Conservation (phyloP, 2,797 vertebrate species). For the Scleropages formosus region DNA sequence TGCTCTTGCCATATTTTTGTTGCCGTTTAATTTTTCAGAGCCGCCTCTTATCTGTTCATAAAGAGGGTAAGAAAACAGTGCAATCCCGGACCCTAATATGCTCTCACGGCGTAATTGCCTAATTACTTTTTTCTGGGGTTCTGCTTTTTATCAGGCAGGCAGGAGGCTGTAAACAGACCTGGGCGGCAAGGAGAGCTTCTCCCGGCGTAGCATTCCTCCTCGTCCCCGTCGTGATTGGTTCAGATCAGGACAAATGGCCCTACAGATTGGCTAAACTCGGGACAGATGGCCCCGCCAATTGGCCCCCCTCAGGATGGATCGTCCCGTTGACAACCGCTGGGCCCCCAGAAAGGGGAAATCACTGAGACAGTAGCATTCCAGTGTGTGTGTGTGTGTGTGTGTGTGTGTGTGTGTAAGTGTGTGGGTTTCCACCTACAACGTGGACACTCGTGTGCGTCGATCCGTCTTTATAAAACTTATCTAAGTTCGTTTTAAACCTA, state of each 20-base stretch:
- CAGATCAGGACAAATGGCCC: slow-evolving; percentile 39
- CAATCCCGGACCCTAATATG: slow-evolving; percentile 60
- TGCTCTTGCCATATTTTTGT: slow-evolving; percentile 44
- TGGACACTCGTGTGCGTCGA: neutral
- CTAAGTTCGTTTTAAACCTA: no score
- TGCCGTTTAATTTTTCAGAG: slow-evolving; percentile 43
- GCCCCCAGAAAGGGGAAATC: neutral
- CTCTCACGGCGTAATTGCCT: slow-evolving; percentile 69
- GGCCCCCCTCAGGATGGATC: slow-evolving; percentile 71
- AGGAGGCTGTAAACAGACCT: slow-evolving; percentile 64
- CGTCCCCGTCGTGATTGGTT: slow-evolving; percentile 57
- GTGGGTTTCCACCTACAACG: neutral
- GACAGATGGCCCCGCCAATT: slow-evolving; percentile 69
- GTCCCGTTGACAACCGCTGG: slow-evolving; percentile 6
- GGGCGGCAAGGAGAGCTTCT: slow-evolving; percentile 59
- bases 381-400: neutral
- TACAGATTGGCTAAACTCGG: slow-evolving; percentile 61
- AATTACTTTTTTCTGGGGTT: slow-evolving; percentile 73
- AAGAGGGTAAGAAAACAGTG: slow-evolving; percentile 70
- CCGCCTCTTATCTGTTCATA: slow-evolving; percentile 60
- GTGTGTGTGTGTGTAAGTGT: neutral
- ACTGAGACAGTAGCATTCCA: slow-evolving; percentile 42
- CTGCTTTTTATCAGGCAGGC: slow-evolving; percentile 71
- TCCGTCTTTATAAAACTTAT: no score
- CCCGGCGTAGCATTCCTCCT: slow-evolving; percentile 53